Evolutionary conservation across 2,888 invertebrate genomes (phyloP), one percentile per base, ranked within the genome.

Genomic region (Trachelus iudaicus): DNA sequence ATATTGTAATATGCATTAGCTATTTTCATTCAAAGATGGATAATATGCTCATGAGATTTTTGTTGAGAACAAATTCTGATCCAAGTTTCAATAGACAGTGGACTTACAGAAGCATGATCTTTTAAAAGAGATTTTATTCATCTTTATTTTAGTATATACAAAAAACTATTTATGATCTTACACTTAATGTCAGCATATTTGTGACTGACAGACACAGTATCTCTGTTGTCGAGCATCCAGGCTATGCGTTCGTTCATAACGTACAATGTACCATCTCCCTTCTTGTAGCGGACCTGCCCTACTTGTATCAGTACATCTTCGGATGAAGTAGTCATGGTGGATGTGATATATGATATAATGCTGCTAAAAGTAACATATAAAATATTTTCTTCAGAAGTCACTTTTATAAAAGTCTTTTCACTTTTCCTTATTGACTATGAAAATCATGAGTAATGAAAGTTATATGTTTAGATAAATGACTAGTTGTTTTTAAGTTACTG

Each of bases 251-350:
- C 97, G 87, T 97, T 97, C 98, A 99, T 98, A 83, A 99, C 95
- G 92, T 98, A 98, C 79, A 99, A 93, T 0, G 97, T 97, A 15
- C 99, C 99, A 93, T 99, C 98, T 77, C 97, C 97, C 92, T 99
- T 99, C 92, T 99, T 99, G 91, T 96, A 98, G 81, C 97, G 95
- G 81, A 99, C 99, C 92, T 97, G 95, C 83, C 96, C 95, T 86
- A 98, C 96, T 93, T 98, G 97, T 84, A 98, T 94, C 85, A 99
- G 93, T 78, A 99, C 98, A 92, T 99, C 98, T 93, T 99, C 99
- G 79, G 97, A 97, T 82, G 97, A 97, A 77, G 97, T 96, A 84
- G 96, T 96, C 96, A 97, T 97, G 88, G 89, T 91, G 89, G 87
- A 85, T 89, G 79, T 80, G 77, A 78, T 82, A 79, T 86, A 79